Evolutionary conservation across 2,888 invertebrate species (phyloP), one percentile per base, ranked within the genome.

Genomic region (Actias luna): DNA sequence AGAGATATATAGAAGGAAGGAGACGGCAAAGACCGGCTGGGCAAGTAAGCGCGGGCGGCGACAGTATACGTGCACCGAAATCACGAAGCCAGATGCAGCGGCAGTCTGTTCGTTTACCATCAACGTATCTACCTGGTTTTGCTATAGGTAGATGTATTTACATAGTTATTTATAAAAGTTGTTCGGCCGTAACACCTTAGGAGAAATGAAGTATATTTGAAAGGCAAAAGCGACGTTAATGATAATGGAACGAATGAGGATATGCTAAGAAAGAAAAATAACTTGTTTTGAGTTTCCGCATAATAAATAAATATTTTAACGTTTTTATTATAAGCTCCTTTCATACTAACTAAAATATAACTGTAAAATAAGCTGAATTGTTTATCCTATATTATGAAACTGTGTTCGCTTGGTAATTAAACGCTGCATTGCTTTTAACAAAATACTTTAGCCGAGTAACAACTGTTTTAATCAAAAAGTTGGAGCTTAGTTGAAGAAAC

Each of bases 51-150:
- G 74, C 69, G 73, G 68, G 73, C 74, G 72, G 69, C 77, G 73
- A 71, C 71, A 73, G 66, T 69, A 73, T 75, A 77, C 72, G 75
- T 78, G 76, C 79, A 79, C 72, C 77, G 69, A 82, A 84, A 84
- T 83, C 85, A 82, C 78, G 75, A 77, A 74, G 78, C 82, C 82
- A 82, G 82, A 83, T 84, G 84, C 81, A 79, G 74, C 79, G 71
- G 76, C 76, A 77, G 75, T 75, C 74, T 77, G 77, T 72, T 72
- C 71, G 52, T 50, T 63, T 52, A 52, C 61, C 63, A 62, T 62
- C 60, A 63, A 59, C 52, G 50, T 63, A 59, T 59, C 68, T 67
- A 68, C 63, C 66, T 62, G 60, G 36, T 65, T 57, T 69, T 69
- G 65, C 66, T 55, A 39, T 60, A 50, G 16, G 58, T 58, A 65